Conservation (phyloP, 92 coral and sea anemone genomes). For the Zoanthus gigantus region DNA sequence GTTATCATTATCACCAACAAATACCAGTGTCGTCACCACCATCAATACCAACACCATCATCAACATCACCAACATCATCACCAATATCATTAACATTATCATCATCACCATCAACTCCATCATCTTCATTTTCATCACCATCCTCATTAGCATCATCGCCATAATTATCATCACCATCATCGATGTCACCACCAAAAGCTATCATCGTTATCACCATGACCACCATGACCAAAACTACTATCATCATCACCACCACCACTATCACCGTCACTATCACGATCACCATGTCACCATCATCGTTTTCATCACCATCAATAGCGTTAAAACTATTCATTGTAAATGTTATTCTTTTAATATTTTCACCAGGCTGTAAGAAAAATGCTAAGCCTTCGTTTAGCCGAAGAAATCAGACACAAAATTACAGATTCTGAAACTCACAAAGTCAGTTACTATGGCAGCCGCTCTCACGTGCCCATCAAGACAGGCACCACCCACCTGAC, state of each 20-base stretch:
- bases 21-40: too few relatives aligned
- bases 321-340: neutral
- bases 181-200: neutral
- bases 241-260: neutral
- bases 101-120: neutral
- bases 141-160: neutral
- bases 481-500: conserved; percentile 95
- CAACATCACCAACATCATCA: neutral
- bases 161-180: neutral
- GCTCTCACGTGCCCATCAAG: conserved; percentile 94
- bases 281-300: neutral
- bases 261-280: neutral
- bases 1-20: neutral
- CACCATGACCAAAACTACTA: neutral
- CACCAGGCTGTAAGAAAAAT: conserved; percentile 80
- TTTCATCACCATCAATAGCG: neutral
- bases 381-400: conserved; percentile 79
- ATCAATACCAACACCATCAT: neutral
- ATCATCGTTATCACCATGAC: neutral
- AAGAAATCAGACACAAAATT: conserved; percentile 74
- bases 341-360: neutral
- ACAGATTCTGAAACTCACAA: conserved; percentile 84
- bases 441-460: conserved; percentile 79
- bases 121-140: neutral
- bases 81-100: neutral